A percentile compares a stretch with the other conserved stretches of the same genome.
Evolutionary conservation across 2,888 invertebrate genomes (phyloP).

Genomic region (Isoperla grammatica): DNA sequence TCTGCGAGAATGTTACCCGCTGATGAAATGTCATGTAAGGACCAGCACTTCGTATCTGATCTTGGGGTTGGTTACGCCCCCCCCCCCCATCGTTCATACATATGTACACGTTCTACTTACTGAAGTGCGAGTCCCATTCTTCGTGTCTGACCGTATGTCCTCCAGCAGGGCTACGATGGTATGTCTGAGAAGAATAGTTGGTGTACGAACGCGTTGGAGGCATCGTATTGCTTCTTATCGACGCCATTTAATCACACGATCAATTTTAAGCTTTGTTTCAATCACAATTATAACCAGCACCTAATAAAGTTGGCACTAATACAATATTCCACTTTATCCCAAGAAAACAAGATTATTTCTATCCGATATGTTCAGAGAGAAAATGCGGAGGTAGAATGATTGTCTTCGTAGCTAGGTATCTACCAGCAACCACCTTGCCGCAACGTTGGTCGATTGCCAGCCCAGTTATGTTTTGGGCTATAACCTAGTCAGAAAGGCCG

Average conservation of each 20-base stretch:
- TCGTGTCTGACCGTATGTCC: neutral
- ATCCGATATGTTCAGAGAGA: too few species aligned
- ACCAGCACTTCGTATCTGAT: too few species aligned
- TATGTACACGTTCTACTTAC: neutral
- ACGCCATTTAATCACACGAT: neutral
- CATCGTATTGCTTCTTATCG: neutral
- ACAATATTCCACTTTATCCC: too few species aligned
- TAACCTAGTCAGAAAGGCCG: conserved; percentile 6
- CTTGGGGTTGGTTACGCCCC: too few species aligned
- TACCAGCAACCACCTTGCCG: conserved; percentile 11
- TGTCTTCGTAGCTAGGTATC: neutral
- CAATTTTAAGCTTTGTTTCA: too few species aligned
- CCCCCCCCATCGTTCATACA: too few species aligned
- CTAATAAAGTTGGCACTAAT: too few species aligned
- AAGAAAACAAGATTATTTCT: too few species aligned
- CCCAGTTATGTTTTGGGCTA: conserved; percentile 8
- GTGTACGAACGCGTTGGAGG: neutral
- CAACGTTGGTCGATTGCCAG: conserved; percentile 8
- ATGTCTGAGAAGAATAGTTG: conserved; percentile 6
- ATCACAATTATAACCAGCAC: too few species aligned
- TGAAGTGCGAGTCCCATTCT: conserved; percentile 14
- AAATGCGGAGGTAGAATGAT: conserved; percentile 12
- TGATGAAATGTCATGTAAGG: too few species aligned
- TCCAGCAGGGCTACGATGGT: neutral
- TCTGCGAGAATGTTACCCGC: too few species aligned